Conservation (phyloP, 2,888 invertebrate genomes). For the Mantis religiosa region DNA sequence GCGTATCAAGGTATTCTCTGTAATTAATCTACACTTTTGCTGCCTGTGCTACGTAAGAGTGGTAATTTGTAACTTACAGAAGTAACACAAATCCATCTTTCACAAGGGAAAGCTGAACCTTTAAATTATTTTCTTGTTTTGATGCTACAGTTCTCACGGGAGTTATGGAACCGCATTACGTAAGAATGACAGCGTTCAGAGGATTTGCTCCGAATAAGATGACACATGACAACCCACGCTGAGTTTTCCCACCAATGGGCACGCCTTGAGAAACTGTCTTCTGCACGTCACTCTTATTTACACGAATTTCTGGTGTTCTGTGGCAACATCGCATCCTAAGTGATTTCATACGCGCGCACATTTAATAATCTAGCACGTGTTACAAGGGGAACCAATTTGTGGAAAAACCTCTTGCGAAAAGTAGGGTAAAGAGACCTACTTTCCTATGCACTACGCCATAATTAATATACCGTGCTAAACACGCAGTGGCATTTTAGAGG, state of each 20-base stretch:
- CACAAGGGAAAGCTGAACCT: neutral
- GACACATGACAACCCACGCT: neutral
- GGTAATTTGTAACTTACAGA: neutral
- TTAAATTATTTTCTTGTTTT: neutral
- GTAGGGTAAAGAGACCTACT: neutral
- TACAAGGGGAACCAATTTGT: neutral
- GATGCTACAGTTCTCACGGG: neutral
- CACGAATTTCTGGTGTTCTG: neutral
- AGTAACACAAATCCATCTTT: neutral
- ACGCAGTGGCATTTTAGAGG: neutral
- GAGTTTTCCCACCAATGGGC: neutral
- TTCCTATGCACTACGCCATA: neutral
- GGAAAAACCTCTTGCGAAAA: neutral
- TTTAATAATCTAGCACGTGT: neutral
- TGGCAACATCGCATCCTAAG: neutral
- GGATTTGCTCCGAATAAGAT: neutral
- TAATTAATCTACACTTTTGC: neutral
- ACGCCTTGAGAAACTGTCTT: neutral
- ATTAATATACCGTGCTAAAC: neutral
- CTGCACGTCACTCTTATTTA: neutral
- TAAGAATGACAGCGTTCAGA: neutral
- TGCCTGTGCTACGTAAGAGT: neutral
- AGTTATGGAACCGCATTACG: neutral
- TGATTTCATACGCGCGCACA: neutral
- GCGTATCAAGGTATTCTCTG: neutral